Base-by-base conservation (phyloP, 2,113 vertebrate genomes). In the Macheiramphus alcinus region DNA sequence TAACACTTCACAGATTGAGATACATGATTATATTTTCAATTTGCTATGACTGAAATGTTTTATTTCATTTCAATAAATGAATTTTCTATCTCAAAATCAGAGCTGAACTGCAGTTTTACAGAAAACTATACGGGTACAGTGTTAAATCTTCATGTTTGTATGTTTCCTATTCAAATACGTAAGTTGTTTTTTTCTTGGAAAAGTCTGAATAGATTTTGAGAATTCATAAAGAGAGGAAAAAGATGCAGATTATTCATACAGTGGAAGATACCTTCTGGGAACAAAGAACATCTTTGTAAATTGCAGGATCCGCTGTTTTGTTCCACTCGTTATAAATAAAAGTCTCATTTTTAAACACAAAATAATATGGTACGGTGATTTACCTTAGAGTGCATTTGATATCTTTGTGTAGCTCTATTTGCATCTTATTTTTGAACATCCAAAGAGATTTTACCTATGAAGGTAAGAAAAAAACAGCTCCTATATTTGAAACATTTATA, bases 1-100 rank as follows among this genome's bases (percentile, higher is more conserved):
- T 11, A 92, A 38, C 72, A 87, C 58, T 96, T 94, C 53, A 71
- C 26, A 97, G 89, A 93, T 79, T 74, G 66, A 96, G 45, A 93
- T 23, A 67, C 32, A 81, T 48, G 84, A 87, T 62, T 93, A 19
- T 45, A 66, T 88, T 96, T 97, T 86, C 80, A 73, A 83, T 86
- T 91, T 97, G n/a, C 19, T 67, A 68, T 20, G 78, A 80, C 34
- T 92, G 40, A 92, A 96, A 89, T 47, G 19, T 71, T 56, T 80
- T 95, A 75, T 90, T 96, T 91, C 61, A 86, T 89, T 91, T 83
- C 31, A 91, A 8, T 62, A 63, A 74, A 73, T 42, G 18, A 94
- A 84, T 78, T 80, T 90, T 10, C 9, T 20, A 25, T 70, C 25
- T 66, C 84, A 96, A 95, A 92, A 80, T 61, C 21, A 38, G 73